These are phyloP conservation scores for Oostethus manadensis DNA, from an alignment of 2,113 vertebrate genomes.

Conservation along the genomic window DNA sequence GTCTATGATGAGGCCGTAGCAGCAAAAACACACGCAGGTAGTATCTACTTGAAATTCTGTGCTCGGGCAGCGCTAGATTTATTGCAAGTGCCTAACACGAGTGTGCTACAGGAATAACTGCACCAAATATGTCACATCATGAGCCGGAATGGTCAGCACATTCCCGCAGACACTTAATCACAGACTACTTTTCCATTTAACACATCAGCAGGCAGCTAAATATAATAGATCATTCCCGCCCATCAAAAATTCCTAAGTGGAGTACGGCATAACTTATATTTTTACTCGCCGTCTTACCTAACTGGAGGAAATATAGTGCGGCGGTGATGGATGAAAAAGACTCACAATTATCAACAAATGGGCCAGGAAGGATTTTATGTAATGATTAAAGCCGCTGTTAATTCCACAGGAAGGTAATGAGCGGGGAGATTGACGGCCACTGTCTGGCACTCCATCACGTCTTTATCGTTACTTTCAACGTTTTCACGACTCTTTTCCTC, in stretches of 20 bases:
- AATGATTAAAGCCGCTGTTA: conserved; percentile 71
- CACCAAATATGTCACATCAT: conserved; percentile 64
- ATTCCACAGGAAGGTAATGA: conserved; percentile 72
- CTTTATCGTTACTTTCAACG: conserved; percentile 71
- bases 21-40: conserved; percentile 5
- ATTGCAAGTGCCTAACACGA: conserved; percentile 38
- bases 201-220: conserved; percentile 64
- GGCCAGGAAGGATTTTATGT: conserved; percentile 64
- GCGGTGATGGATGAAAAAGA: conserved; percentile 62
- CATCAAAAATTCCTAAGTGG: conserved; percentile 52
- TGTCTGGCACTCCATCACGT: conserved; percentile 63
- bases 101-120: conserved; percentile 58
- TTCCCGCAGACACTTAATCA: conserved; percentile 62
- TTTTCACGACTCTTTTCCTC: conserved; percentile 60
- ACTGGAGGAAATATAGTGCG: conserved; percentile 51
- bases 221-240: conserved; percentile 60
- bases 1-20: conserved; percentile 20
- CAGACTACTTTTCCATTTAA: conserved; percentile 59
- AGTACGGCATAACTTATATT: conserved; percentile 53
- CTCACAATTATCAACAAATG: conserved; percentile 69
- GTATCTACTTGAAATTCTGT: conserved; percentile 40
- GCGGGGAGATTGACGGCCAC: conserved; percentile 71
- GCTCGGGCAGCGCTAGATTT: conserved; percentile 38
- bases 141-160: conserved; percentile 66
- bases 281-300: conserved; percentile 46